Conservation (phyloP, 2,888 invertebrate species). For the Oligia latruncula region DNA sequence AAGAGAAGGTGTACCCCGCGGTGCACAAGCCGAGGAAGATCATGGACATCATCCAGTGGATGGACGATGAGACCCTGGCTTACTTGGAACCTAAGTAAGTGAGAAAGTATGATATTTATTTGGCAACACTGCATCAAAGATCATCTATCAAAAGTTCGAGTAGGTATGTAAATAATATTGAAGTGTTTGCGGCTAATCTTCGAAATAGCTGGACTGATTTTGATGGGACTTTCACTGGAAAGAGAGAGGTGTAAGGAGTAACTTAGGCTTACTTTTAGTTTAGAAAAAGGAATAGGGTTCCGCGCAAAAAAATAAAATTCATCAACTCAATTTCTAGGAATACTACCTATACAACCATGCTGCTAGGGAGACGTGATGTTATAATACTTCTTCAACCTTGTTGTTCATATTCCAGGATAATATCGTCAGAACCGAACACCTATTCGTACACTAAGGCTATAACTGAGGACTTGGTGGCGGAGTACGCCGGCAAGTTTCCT, state of each 20-base stretch:
- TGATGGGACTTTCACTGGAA: too few species aligned
- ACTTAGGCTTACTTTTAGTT: too few species aligned
- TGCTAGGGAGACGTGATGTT: not conserved
- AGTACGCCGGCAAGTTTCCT: slow-evolving; percentile 93
- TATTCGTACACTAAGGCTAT: slow-evolving; percentile 98
- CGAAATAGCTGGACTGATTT: too few species aligned
- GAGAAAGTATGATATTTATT: too few species aligned
- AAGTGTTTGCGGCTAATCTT: too few species aligned
- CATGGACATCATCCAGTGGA: slow-evolving; percentile 92
- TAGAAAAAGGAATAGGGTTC: too few species aligned
- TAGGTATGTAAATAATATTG: too few species aligned
- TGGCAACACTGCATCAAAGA: too few species aligned
- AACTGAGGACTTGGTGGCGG: slow-evolving; percentile 95
- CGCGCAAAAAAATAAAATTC: not conserved
- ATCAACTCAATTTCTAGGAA: too few species aligned
- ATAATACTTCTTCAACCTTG: not conserved
- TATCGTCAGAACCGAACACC: slow-evolving; percentile 96
- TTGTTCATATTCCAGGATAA: slow-evolving; percentile 85
- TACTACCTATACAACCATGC: too few species aligned
- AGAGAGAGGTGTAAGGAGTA: too few species aligned
- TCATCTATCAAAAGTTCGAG: too few species aligned
- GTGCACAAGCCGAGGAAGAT: slow-evolving; percentile 91
- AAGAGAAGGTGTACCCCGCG: slow-evolving; percentile 95
- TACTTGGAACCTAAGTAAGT: slow-evolving; percentile 92
- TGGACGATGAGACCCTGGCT: slow-evolving; percentile 92